Percentiles rank a stretch among this genome's conserved stretches.
Evolutionary conservation across 1,140 invertebrate genomes (phyloP).

Genomic region (Penaeus indicus): DNA sequence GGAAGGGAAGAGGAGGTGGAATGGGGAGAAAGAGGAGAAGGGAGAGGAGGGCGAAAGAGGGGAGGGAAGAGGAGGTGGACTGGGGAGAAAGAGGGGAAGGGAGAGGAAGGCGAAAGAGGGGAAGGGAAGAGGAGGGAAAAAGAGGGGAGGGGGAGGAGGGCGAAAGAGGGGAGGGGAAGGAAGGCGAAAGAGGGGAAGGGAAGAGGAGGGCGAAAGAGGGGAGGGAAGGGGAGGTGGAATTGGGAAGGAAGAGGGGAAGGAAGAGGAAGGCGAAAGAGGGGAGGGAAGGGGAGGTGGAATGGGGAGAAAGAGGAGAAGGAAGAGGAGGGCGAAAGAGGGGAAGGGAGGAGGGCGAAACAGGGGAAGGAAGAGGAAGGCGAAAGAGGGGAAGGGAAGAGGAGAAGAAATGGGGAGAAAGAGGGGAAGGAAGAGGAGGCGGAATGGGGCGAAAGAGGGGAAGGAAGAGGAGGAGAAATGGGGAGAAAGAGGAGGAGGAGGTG

Average conservation of each 20-base stretch:
- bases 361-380: background rate
- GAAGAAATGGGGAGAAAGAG: background rate
- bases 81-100: too few relatives aligned
- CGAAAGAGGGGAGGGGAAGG: background rate
- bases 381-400: background rate
- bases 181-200: background rate
- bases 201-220: background rate
- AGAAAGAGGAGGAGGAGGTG: background rate
- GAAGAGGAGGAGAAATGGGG: background rate
- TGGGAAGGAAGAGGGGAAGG: background rate
- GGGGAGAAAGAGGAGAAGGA: background rate
- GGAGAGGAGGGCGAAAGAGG: too few relatives aligned
- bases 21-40: too few relatives aligned
- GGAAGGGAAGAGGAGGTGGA: too few relatives aligned
- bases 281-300: background rate
- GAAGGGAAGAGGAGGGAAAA: too few relatives aligned
- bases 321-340: background rate
- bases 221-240: background rate
- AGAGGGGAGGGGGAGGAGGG: too few relatives aligned
- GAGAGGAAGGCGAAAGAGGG: too few relatives aligned
- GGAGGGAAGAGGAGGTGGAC: too few relatives aligned
- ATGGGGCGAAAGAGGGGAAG: background rate
- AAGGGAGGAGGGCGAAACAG: background rate
- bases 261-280: background rate
- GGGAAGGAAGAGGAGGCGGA: background rate